Evolutionary conservation across 1,140 invertebrate genomes (phyloP), one percentile per base, ranked within the genome.

Genomic region (Drosophila arawakana): DNA sequence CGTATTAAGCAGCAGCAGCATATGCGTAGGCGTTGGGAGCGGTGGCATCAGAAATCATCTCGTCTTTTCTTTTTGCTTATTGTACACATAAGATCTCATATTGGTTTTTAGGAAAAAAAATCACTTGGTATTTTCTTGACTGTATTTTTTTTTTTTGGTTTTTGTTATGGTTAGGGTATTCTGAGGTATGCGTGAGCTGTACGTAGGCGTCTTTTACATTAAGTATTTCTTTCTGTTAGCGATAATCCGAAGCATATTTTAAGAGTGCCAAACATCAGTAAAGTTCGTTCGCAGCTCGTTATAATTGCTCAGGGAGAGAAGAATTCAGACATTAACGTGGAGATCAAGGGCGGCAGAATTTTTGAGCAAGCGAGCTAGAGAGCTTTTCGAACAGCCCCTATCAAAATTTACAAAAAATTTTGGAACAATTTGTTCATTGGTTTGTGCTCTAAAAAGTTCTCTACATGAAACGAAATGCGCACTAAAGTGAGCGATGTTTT

Each of bases 241-340:
- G 91, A 92, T 92, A 92, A 88, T 92, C 78, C 91, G 91, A 73
- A 92, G 91, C 91, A 91, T 92, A 92, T 92, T 86, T 79, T 91
- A 76, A 78, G 68, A 90, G 80, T 91, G 85, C 91, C 90, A 91
- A 91, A 92, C 83, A 91, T 90, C 88, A 78, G 73, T 77, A 83
- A 81, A 67, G 82, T 83, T 81, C 84, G 84, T 88, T 81, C 60
- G 73, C 58, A 73, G 65, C 66, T 69, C 49, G 46, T 67, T 39
- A 15, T 35, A 30, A 30, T 30, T 30, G 57, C 69, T 74, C 76
- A 69, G 47, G 47, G 35, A 68, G 9, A 37, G 25, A 52, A n/a
- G 35, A 2, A 68, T 3, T 9, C 11, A 30, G 41, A 62, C 30
- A 44, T 9, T n/a, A 30, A 10, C 37, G n/a, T 7, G 35, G 37